Base-by-base conservation (phyloP, 2,113 vertebrate genomes). In the Halichoeres trimaculatus region DNA sequence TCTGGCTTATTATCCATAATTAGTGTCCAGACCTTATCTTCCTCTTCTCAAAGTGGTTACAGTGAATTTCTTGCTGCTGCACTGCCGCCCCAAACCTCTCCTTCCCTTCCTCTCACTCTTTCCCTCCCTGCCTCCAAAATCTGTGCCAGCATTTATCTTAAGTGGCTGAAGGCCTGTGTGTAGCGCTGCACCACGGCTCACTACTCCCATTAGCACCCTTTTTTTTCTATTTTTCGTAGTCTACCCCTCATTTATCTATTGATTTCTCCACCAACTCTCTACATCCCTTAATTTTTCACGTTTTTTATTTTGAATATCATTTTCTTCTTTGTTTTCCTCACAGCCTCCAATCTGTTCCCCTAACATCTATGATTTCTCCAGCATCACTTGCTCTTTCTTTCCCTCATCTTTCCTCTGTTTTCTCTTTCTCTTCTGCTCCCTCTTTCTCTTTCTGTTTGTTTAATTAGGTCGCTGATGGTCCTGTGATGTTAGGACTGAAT, bases 401-500 rank as follows among this genome's bases (percentile, higher is more conserved):
- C 24, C 17, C 17, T 74, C 53, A 16, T 63, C 48, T 54, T 60
- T 35, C 23, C 53, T 57, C 43, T 41, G 12, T 59, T 11, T 38
- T 43, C 40, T 70, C 59, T 24, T 63, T 56, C 56, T 51, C 48
- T 38, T 61, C 40, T 34, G 16, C 35, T 43, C 55, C 24, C 57
- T 43, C 55, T 10, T 66, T 66, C 22, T 68, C 58, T 80, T 13
- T 80, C 54, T 81, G 69, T 82, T 82, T 72, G 78, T 84, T 78
- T 89, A 90, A 91, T 92, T 87, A 85, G 89, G 87, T 87, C 74
- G 58, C 79, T 78, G 83, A 88, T 88, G 74, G 76, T 78, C 73
- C 69, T 77, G 63, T 77, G 84, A 88, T 85, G 80, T 85, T 78
- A 57, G 57, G 73, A 67, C 81, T 80, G 77, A 89, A 86, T 76